Base-by-base conservation (phyloP, 2,888 invertebrate species). In the Ganaspis brasiliensis region DNA sequence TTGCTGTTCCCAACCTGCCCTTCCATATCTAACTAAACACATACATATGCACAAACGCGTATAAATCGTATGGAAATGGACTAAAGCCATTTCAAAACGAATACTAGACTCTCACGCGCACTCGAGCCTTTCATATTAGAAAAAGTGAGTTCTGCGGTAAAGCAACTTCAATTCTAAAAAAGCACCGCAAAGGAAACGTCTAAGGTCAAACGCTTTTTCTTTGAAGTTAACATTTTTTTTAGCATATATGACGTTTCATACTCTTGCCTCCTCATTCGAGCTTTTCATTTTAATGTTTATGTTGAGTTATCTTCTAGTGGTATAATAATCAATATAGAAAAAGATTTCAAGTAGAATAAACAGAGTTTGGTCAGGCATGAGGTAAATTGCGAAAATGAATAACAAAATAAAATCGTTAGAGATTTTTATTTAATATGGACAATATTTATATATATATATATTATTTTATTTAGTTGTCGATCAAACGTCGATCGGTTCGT, bases 31-130 rank as follows among this genome's bases (percentile, higher is more conserved):
- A 59, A 70, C 57, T 49, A 67, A 52, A 56, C 75, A 52, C 45
- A 61, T 19, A 67, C 67, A 24, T 24, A 56, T 26, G 70, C 31
- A 72, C 75, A 59, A 71, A 67, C 63, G 61, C 56, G 73, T 14
- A 52, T 49, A 75, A 75, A 70, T 73, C 73, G 56, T 73, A 45
- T 72, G 49, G 71, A 57, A 73, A 78, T 61, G 59, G 73, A 76
- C 55, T 21, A 55, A 73, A 74, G 72, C 77, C 72, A 74, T 71
- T 67, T 67, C 67, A 67, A 45, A 67, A 40, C 37, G 61, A 63
- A 59, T 59, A 59, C 9, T 4, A 12, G 12, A n/a, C 19, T 56
- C 76, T 74, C 74, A 59, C 52, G 40, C 40, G 40, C 49, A 12
- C 49, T 52, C 19, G 52, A 74, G 67, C 14, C 63, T 73, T 72